phyloP scores from a whole-genome alignment of 2,888 invertebrate species.

The Tetropium fuscum region DNA sequence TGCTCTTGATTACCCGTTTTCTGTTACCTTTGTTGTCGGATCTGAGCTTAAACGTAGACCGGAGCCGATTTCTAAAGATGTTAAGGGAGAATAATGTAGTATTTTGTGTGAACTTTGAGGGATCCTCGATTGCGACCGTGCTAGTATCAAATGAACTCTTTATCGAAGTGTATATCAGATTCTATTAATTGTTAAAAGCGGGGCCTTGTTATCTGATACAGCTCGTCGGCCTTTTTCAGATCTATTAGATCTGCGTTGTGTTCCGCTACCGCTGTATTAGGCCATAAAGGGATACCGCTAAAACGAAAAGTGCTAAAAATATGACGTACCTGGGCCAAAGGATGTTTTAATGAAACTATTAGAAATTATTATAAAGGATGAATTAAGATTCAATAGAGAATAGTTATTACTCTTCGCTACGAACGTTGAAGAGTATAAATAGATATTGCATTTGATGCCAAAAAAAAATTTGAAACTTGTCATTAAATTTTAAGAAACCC shows the following conservation, averaged over 20 bases:
- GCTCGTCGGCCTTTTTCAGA: constrained; percentile 43
- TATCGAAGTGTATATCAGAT: constrained; percentile 53
- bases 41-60: background rate
- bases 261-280: constrained; percentile 9
- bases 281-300: constrained; percentile 17
- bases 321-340: background rate
- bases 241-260: constrained; percentile 42
- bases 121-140: constrained; percentile 41
- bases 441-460: too few relatives aligned
- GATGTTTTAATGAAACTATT: background rate
- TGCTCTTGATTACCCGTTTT: constrained; percentile 1
- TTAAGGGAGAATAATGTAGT: constrained; percentile 42
- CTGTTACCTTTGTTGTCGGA: background rate
- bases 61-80: constrained; percentile 45
- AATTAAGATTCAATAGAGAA: too few relatives aligned
- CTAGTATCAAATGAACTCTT: constrained; percentile 49
- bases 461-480: too few relatives aligned
- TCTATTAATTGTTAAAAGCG: constrained; percentile 51
- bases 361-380: too few relatives aligned
- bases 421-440: too few relatives aligned
- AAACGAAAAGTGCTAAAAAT: constrained; percentile 11
- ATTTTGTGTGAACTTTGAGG: constrained; percentile 35
- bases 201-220: constrained; percentile 48
- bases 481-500: too few relatives aligned
- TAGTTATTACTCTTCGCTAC: too few relatives aligned